A percentile compares a stretch with the other conserved stretches of the same genome.
Evolutionary conservation across 2,797 vertebrate species (phyloP).

Genomic region (Darevskia nairensis): DNA sequence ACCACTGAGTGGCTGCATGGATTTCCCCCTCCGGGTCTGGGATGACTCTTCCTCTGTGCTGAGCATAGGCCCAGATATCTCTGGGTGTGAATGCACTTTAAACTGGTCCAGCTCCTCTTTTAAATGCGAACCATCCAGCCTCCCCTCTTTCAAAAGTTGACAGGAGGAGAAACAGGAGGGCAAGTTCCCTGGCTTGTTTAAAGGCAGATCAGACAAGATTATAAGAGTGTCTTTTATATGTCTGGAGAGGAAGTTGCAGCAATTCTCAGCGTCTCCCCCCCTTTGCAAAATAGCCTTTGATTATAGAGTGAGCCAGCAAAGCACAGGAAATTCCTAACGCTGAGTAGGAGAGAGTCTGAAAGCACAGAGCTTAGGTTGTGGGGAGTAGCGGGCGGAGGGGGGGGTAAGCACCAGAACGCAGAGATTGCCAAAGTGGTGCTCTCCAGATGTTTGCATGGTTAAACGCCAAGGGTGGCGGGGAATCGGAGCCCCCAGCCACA

Average conservation of each 20-base stretch:
- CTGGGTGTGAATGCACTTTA: not conserved
- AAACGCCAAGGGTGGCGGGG: too few species aligned
- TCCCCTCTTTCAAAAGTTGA: not conserved
- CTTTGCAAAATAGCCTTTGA: not conserved
- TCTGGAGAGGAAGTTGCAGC: not conserved
- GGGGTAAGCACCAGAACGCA: not conserved
- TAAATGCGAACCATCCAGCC: not conserved
- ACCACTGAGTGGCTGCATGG: fast-evolving
- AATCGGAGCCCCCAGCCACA: too few species aligned
- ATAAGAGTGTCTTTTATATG: too few species aligned
- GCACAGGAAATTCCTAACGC: too few species aligned
- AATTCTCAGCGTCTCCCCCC: not conserved
- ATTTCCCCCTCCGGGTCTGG: not conserved
- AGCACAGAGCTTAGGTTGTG: not conserved
- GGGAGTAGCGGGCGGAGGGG: too few species aligned
- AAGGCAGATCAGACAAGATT: not conserved
- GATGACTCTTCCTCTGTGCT: not conserved
- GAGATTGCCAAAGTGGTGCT: too few species aligned
- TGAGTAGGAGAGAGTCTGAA: not conserved
- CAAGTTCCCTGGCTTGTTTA: not conserved
- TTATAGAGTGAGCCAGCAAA: not conserved
- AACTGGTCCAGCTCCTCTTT: too few species aligned
- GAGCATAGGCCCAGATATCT: not conserved
- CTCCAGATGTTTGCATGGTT: too few species aligned
- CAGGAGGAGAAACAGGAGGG: too few species aligned